These are phyloP conservation scores for Montipora capitata DNA, from an alignment of 92 coral and sea anemone genomes.

Conservation along the genomic window DNA sequence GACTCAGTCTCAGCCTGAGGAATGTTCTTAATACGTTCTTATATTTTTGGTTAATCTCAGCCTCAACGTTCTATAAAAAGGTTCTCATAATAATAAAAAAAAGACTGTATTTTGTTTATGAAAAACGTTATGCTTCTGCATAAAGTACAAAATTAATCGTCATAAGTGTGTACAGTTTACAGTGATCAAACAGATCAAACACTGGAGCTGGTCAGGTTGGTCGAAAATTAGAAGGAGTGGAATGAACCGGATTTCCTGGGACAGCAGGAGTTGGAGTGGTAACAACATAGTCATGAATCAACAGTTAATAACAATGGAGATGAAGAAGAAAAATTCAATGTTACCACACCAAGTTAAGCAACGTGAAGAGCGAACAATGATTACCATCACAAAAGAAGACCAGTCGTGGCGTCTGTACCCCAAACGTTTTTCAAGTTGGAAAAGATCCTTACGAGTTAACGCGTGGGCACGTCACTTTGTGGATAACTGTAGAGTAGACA, in stretches of 20 bases:
- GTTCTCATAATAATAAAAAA: no score
- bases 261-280: slow-evolving; percentile 20
- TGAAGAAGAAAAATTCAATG: not conserved
- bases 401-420: slow-evolving; percentile 39
- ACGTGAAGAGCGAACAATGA: slow-evolving; percentile 20
- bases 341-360: not conserved
- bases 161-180: no score
- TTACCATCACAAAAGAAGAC: not conserved
- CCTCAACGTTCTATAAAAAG: no score
- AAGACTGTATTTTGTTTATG: no score
- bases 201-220: not conserved
- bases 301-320: not conserved
- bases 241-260: slow-evolving; percentile 52
- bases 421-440: slow-evolving; percentile 55
- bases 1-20: no score
- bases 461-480: slow-evolving; percentile 48
- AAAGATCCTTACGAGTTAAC: slow-evolving; percentile 36
- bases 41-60: no score
- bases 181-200: no score
- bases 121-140: no score
- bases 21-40: no score
- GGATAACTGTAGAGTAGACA: slow-evolving; percentile 35
- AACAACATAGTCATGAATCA: slow-evolving; percentile 15
- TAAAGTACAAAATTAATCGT: no score
- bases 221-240: slow-evolving; percentile 42